A percentile compares a stretch with the other conserved stretches of the same genome.
Evolutionary conservation across 2,113 vertebrate species (phyloP).

Genomic region (Myotis lucifugus): DNA sequence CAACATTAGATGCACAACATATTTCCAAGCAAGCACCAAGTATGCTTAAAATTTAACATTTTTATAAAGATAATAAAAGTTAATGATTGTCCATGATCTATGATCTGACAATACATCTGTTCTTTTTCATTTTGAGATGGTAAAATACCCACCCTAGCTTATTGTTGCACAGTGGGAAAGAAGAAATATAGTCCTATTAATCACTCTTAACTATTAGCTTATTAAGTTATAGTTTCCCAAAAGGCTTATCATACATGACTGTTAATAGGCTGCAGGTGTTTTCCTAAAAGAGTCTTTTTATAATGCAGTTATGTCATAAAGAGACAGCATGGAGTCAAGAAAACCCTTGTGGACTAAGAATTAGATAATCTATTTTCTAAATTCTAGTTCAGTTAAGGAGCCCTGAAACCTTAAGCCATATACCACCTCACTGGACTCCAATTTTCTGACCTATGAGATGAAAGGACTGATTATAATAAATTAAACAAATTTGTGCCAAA

Average conservation of each 20-base stretch:
- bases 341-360: constrained; percentile 39
- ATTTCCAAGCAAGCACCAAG: constrained; percentile 82
- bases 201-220: constrained; percentile 84
- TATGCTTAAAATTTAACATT: constrained; percentile 84
- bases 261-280: constrained; percentile 82
- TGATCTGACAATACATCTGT: constrained; percentile 85
- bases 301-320: constrained; percentile 73
- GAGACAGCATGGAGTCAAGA: neutral
- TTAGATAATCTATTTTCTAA: constrained; percentile 37
- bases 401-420: neutral
- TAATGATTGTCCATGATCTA: constrained; percentile 86
- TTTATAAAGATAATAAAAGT: constrained; percentile 88
- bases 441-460: constrained; percentile 25
- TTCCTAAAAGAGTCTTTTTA: constrained; percentile 70
- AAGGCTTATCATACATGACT: constrained; percentile 75
- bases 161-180: constrained; percentile 78
- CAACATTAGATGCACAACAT: constrained; percentile 80
- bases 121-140: constrained; percentile 80
- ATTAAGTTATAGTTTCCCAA: constrained; percentile 84
- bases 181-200: constrained; percentile 83
- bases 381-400: constrained; percentile 33
- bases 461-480: constrained; percentile 4
- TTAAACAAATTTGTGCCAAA: neutral
- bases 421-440: neutral
- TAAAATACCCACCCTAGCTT: constrained; percentile 77